Evolutionary conservation across 2,797 vertebrate species (phyloP).

Genomic region (Cercopithecus diana): DNA sequence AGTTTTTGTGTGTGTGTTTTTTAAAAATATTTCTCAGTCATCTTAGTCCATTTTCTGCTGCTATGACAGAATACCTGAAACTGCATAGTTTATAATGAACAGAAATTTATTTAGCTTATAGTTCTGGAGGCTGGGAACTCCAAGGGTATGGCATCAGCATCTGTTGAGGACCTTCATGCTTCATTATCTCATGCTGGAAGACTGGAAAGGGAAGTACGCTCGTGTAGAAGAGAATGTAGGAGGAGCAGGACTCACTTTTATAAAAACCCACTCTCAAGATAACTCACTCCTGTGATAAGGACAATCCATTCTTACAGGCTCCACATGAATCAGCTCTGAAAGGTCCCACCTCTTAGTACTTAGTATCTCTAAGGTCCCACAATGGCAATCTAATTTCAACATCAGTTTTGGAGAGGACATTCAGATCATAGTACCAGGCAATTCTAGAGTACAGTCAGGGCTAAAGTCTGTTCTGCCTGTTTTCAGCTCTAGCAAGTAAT

Average conservation of each 20-base stretch:
- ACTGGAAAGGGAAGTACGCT: background rate
- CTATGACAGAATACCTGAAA: background rate
- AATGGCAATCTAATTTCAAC: background rate
- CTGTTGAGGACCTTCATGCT: background rate
- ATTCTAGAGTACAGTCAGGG: background rate
- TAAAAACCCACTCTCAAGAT: background rate
- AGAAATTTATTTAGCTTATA: background rate
- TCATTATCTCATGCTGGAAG: background rate
- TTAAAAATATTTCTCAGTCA: background rate
- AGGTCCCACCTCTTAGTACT: background rate
- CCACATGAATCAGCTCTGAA: background rate
- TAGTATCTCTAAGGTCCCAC: background rate
- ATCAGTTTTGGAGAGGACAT: background rate
- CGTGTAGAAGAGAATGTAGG: background rate
- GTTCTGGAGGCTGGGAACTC: background rate
- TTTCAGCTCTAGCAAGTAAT: slow-evolving; percentile 1
- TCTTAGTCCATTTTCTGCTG: background rate
- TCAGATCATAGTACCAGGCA: background rate
- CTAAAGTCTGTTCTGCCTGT: slow-evolving; percentile 19
- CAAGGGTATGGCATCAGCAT: background rate
- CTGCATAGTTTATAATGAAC: background rate
- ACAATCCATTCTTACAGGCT: background rate
- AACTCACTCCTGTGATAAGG: background rate
- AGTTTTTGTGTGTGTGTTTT: background rate
- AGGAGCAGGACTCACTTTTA: background rate